Evolutionary conservation across 35 echinoderm and acorn worm genomes (phyloP), one percentile per base, ranked within the genome.

Genomic region (Acanthaster planci): DNA sequence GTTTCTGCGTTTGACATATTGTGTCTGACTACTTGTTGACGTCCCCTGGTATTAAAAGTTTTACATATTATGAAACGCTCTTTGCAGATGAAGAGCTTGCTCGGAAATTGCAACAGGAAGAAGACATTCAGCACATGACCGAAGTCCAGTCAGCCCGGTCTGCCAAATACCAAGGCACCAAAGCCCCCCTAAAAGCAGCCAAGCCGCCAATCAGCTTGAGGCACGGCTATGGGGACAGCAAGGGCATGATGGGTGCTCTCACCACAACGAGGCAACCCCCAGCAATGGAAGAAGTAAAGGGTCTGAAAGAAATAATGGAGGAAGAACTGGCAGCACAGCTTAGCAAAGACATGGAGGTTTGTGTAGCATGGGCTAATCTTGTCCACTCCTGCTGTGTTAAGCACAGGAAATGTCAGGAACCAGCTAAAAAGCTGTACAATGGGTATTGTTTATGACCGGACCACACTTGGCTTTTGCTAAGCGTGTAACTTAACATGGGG

Each of bases 61-160:
- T 6, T 6, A 47, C 4, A 47, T 6, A 47, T 47, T 47, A 47
- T 6, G 12, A 35, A 38, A 51, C 79, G 38, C 60, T 76, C 1
- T 67, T 82, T 23, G 5, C 38, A 90, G 92, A 94, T 67, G 92
- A 94, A 67, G 87, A 80, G 21, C 88, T 94, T 1, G 92, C 92
- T n/a, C 67, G 88, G 37, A 75, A 81, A 54, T 78, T 94, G 10
- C 92, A 94, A 68, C 42, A 94, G 59, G 84, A 87, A 55, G 92
- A 94, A 55, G 89, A 94, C 19, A 77, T 78, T 21, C 80, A 83
- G 34, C 77, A 87, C 52, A 52, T 87, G 84, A 50, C 82, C 34
- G 36, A 84, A 40, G 40, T 72, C 6, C 82, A 89, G 52, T 38
- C 82, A 40, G 18, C 64, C 30, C 64, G 77, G 42, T 22, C 40